These are phyloP conservation scores for Anarrhichthys ocellatus DNA, from an alignment of 2,113 vertebrate species.

Conservation along the genomic window DNA sequence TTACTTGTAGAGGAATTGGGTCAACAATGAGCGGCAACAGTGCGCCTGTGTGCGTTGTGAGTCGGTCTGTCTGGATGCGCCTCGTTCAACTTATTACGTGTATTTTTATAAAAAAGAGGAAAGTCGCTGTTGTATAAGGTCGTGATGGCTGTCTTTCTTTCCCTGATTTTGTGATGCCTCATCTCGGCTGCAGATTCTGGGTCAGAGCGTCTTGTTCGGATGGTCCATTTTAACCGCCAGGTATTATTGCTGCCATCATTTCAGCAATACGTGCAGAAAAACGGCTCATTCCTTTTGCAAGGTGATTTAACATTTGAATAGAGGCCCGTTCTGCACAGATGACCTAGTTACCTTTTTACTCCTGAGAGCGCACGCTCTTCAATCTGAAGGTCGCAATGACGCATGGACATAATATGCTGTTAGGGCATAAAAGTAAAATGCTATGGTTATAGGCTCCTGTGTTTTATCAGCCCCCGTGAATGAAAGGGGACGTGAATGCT, in stretches of 20 bases:
- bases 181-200: slow-evolving; percentile 47
- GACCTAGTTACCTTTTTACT: slow-evolving; percentile 70
- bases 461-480: slow-evolving; percentile 53
- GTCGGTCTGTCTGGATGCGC: slow-evolving; percentile 13
- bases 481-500: slow-evolving; percentile 37
- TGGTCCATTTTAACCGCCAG: slow-evolving; percentile 49
- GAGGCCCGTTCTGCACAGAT: slow-evolving; percentile 62
- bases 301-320: slow-evolving; percentile 70
- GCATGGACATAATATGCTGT: slow-evolving; percentile 48
- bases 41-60: slow-evolving; percentile 9
- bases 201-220: slow-evolving; percentile 41
- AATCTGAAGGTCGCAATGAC: slow-evolving; percentile 57
- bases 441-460: slow-evolving; percentile 20
- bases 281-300: slow-evolving; percentile 56
- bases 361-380: slow-evolving; percentile 53
- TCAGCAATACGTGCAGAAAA: slow-evolving; percentile 46
- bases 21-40: slow-evolving; percentile 63
- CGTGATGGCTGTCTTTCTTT: slow-evolving; percentile 2
- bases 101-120: background rate
- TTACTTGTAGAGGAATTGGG: slow-evolving; percentile 74
- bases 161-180: slow-evolving; percentile 10
- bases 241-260: slow-evolving; percentile 50
- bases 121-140: background rate
- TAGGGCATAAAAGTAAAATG: slow-evolving; percentile 46
- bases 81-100: background rate